Conservation (phyloP, 1,140 invertebrate genomes). For the Hyphantria cunea region DNA sequence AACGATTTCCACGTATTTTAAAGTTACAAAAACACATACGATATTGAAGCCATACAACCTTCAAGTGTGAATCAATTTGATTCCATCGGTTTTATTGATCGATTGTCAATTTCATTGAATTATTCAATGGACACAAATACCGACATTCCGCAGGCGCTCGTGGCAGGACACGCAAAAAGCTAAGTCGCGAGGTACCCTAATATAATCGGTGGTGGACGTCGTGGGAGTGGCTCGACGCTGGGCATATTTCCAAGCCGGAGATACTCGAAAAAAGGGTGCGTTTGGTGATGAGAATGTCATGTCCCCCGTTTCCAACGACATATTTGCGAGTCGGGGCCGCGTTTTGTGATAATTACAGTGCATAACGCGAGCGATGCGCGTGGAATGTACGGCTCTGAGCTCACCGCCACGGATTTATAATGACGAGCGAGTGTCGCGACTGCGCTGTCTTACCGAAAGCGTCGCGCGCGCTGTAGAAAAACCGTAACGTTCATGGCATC, state of each 20-base stretch:
- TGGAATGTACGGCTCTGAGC: slow-evolving; percentile 73
- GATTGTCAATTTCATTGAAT: slow-evolving; percentile 77
- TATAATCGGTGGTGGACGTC: slow-evolving; percentile 54
- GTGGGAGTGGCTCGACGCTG: slow-evolving; percentile 61
- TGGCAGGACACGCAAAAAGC: slow-evolving; percentile 60
- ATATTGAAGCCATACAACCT: slow-evolving; percentile 68
- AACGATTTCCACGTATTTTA: slow-evolving; percentile 71
- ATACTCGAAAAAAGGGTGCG: slow-evolving; percentile 65
- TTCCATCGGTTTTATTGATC: slow-evolving; percentile 79
- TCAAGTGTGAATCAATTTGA: slow-evolving; percentile 79
- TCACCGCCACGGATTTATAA: slow-evolving; percentile 75
- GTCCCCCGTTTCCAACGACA: slow-evolving; percentile 77
- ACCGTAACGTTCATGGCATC: slow-evolving; percentile 56
- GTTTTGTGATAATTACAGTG: slow-evolving; percentile 78
- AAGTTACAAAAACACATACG: slow-evolving; percentile 63
- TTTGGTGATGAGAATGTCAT: slow-evolving; percentile 81
- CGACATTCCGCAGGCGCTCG: slow-evolving; percentile 64
- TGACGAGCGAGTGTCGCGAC: slow-evolving; percentile 71
- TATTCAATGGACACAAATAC: slow-evolving; percentile 77
- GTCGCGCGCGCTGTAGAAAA: slow-evolving; percentile 54
- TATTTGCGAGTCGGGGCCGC: slow-evolving; percentile 75
- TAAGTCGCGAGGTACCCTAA: slow-evolving; percentile 47
- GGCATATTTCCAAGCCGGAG: slow-evolving; percentile 57
- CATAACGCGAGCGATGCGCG: slow-evolving; percentile 71
- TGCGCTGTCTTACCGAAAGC: slow-evolving; percentile 63